phyloP scores from a whole-genome alignment of 2,888 invertebrate genomes.

The Zaprionus lineosus region DNA sequence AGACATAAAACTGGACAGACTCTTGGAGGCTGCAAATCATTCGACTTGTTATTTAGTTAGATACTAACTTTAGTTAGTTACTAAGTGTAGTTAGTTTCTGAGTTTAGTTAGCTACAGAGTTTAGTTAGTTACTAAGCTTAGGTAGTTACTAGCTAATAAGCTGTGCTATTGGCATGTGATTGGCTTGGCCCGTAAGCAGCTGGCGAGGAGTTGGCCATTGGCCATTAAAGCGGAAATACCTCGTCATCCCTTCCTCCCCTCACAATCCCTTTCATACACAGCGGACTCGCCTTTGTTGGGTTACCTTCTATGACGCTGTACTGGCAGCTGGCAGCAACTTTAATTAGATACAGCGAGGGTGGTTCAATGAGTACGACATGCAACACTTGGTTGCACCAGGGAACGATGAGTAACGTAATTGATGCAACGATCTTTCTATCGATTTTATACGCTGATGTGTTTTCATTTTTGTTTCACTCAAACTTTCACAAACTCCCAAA shows the following conservation, averaged over 20 bases:
- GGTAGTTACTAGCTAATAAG: too few species aligned
- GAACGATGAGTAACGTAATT: too few species aligned
- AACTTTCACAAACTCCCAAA: slow-evolving; percentile 12
- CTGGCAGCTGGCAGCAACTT: slow-evolving; percentile 45
- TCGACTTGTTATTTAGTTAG: too few species aligned
- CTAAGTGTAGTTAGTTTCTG: not conserved
- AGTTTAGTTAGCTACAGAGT: too few species aligned
- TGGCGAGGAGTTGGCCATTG: slow-evolving; percentile 43
- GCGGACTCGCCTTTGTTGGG: slow-evolving; percentile 11
- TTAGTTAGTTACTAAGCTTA: too few species aligned
- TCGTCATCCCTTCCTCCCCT: not conserved
- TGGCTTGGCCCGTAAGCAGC: slow-evolving; percentile 13
- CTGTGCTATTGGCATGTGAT: too few species aligned
- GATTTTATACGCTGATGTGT: too few species aligned
- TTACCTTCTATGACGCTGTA: slow-evolving; percentile 36
- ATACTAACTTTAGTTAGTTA: slow-evolving; percentile 15
- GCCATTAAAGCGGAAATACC: slow-evolving; percentile 41
- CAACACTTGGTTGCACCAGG: not conserved
- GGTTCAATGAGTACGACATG: not conserved
- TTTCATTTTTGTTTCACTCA: too few species aligned
- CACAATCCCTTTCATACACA: not conserved
- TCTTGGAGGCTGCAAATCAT: too few species aligned
- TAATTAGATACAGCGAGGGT: slow-evolving; percentile 43
- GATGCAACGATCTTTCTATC: too few species aligned
- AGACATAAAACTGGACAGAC: too few species aligned